phyloP scores from a whole-genome alignment of 2,113 vertebrate species.

The Oryzias celebensis region DNA sequence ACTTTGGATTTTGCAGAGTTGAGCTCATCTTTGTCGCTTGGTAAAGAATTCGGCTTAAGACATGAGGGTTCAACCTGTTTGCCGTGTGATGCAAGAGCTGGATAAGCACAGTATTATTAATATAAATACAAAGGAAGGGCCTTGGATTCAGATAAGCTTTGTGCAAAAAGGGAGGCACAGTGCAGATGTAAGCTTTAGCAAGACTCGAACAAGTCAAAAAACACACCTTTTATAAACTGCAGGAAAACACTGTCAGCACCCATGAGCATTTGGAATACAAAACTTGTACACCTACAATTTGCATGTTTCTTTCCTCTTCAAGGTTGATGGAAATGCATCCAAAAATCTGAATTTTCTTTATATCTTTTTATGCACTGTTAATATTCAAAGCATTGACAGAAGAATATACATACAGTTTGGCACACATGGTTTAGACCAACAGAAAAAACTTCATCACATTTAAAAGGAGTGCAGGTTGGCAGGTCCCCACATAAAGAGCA shows the following conservation, averaged over 20 bases:
- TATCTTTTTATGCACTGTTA: conserved; percentile 75
- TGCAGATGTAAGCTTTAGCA: conserved; percentile 45
- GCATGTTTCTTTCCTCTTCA: conserved; percentile 38
- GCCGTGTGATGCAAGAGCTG: conserved; percentile 20
- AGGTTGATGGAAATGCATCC: conserved; percentile 68
- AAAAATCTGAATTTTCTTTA: conserved; percentile 63
- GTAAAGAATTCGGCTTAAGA: conserved; percentile 22
- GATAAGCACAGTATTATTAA: conserved; percentile 52
- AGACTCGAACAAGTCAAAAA: conserved; percentile 46
- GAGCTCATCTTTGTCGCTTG: conserved; percentile 22
- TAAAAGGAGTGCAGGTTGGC: conserved; percentile 69
- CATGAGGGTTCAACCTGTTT: conserved; percentile 11
- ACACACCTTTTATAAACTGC: conserved; percentile 52
- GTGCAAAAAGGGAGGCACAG: conserved; percentile 63
- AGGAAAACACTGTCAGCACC: conserved; percentile 65
- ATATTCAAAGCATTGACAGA: conserved; percentile 78
- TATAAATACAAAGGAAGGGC: conserved; percentile 31
- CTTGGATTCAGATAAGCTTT: conserved; percentile 62
- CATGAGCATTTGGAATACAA: conserved; percentile 55
- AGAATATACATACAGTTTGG: conserved; percentile 79
- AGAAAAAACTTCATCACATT: conserved; percentile 73
- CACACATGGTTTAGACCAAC: conserved; percentile 79
- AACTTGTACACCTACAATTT: conserved; percentile 51
- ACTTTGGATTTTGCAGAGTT: conserved; percentile 22
- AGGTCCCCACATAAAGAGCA: conserved; percentile 63